Conservation (phyloP, 2,113 vertebrate genomes). For the Atherinomorus stipes region DNA sequence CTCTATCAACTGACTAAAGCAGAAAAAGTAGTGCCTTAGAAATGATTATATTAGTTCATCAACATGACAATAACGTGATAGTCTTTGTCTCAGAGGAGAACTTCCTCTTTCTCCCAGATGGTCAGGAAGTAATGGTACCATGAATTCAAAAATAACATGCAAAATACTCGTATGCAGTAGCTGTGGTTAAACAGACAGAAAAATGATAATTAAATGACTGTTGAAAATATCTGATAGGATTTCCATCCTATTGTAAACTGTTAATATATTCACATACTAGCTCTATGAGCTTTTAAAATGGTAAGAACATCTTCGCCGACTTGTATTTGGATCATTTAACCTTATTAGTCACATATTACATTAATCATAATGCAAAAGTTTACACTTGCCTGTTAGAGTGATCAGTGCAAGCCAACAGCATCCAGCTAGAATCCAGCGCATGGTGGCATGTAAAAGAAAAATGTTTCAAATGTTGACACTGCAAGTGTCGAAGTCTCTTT, state of each 20-base stretch:
- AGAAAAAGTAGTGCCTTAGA: neutral
- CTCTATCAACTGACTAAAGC: too few relatives aligned
- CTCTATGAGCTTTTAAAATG: neutral
- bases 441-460: constrained; percentile 41
- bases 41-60: neutral
- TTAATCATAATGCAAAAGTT: neutral
- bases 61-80: constrained; percentile 32
- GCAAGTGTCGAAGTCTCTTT: neutral
- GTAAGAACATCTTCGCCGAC: neutral
- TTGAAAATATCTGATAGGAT: too few relatives aligned
- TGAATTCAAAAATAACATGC: constrained; percentile 73
- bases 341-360: neutral
- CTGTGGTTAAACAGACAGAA: constrained; percentile 11
- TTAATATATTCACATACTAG: too few relatives aligned
- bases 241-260: too few relatives aligned
- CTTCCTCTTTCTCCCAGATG: constrained; percentile 84
- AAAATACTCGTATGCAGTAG: constrained; percentile 52
- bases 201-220: neutral
- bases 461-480: neutral
- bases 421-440: constrained; percentile 69
- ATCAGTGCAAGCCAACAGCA: constrained; percentile 62
- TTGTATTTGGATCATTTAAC: neutral
- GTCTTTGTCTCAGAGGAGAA: constrained; percentile 61
- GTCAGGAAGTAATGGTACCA: constrained; percentile 72
- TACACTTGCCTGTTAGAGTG: constrained; percentile 73